Conservation (phyloP, 2,797 vertebrate species). For the Sebastes steindachneri region DNA sequence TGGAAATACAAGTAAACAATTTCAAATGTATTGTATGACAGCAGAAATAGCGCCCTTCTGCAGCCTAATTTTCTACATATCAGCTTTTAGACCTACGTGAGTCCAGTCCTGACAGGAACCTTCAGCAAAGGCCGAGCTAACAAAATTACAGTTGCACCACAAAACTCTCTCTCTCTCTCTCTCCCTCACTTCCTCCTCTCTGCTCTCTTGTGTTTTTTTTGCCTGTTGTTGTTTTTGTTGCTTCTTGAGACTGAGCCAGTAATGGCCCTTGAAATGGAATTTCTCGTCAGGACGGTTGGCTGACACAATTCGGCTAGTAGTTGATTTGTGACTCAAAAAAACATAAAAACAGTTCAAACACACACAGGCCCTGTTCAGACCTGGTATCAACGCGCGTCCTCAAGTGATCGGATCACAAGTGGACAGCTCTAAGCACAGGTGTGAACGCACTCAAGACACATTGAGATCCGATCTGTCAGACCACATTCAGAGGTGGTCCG, state of each 20-base stretch:
- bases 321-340: neutral
- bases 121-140: neutral
- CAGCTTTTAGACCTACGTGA: neutral
- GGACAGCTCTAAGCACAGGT: no score
- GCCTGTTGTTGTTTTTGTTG: conserved; percentile 23
- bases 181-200: conserved; percentile 17
- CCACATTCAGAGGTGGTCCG: no score
- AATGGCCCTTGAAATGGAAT: conserved; percentile 13
- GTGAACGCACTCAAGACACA: no score
- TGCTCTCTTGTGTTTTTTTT: neutral
- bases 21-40: neutral
- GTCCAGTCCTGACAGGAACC: conserved; percentile 1
- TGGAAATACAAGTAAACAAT: neutral
- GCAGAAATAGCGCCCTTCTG: neutral
- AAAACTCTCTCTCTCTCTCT: neutral
- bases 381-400: no score
- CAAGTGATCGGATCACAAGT: no score
- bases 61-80: neutral
- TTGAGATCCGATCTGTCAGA: no score
- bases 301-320: neutral
- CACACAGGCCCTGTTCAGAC: neutral
- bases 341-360: neutral
- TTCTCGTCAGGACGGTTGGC: neutral
- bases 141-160: conserved; percentile 12
- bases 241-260: conserved; percentile 17